These are phyloP conservation scores for Premnoplex brunnescens DNA, from an alignment of 2,797 vertebrate species.

Conservation along the genomic window DNA sequence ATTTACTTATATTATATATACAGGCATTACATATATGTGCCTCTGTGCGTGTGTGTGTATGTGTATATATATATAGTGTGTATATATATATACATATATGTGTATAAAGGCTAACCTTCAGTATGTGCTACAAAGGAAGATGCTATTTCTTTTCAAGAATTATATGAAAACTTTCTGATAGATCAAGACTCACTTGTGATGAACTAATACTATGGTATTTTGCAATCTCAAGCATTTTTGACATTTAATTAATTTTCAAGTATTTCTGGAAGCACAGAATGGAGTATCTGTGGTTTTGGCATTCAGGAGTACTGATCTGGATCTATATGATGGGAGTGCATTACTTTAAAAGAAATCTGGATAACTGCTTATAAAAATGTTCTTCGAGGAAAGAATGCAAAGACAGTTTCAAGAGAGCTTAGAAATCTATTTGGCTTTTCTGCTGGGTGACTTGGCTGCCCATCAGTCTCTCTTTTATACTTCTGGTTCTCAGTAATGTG, in stretches of 20 bases:
- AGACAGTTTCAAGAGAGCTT: background rate
- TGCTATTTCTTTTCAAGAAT: background rate
- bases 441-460: slow-evolving; percentile 1
- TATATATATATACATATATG: background rate
- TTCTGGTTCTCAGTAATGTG: slow-evolving; percentile 1
- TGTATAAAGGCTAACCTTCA: background rate
- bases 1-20: background rate
- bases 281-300: background rate
- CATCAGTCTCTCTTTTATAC: slow-evolving; percentile 24
- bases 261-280: background rate
- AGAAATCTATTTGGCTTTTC: background rate
- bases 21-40: background rate
- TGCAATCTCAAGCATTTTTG: background rate
- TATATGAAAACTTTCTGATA: background rate
- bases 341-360: background rate
- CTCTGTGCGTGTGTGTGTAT: no score
- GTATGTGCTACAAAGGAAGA: background rate
- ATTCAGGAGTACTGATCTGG: background rate
- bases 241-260: background rate
- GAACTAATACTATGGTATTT: background rate
- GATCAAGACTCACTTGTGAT: background rate
- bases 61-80: background rate
- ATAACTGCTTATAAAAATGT: background rate
- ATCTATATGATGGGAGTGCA: background rate
- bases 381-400: background rate